phyloP scores from a whole-genome alignment of 1,140 invertebrate genomes.

The Camponotus vicinus region DNA sequence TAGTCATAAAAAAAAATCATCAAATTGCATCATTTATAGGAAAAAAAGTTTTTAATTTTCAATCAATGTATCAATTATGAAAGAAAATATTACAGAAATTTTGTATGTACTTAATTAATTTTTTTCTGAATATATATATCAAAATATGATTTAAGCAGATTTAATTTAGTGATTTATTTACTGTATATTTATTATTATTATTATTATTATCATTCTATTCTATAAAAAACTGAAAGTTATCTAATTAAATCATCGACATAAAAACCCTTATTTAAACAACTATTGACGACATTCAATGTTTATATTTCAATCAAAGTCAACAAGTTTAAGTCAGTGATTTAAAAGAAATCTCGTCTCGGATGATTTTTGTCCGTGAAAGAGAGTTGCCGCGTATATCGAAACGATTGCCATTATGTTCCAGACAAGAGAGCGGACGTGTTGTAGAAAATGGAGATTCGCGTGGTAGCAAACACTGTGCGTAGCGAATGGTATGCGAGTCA shows the following conservation, averaged over 20 bases:
- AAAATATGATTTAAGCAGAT: too few species aligned
- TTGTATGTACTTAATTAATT: neutral
- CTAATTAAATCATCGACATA: neutral
- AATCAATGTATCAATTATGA: neutral
- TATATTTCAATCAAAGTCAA: neutral
- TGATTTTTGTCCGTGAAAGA: neutral
- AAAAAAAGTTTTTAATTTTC: neutral
- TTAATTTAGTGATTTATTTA: neutral
- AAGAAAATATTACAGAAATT: neutral
- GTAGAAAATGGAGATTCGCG: constrained; percentile 91
- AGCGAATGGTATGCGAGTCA: constrained; percentile 91
- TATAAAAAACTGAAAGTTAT: neutral
- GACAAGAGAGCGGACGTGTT: constrained; percentile 90
- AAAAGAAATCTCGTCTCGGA: too few species aligned
- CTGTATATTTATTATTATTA: neutral
- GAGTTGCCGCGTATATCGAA: neutral
- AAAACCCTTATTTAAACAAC: neutral
- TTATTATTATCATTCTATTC: neutral
- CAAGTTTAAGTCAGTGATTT: neutral
- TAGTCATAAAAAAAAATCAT: neutral
- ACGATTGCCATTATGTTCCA: constrained; percentile 78
- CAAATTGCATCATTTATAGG: neutral
- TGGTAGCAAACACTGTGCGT: constrained; percentile 91
- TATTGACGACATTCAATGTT: neutral
- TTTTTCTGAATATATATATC: neutral